Conservation (phyloP, 2,888 invertebrate genomes). For the Dryobotodes eremita region DNA sequence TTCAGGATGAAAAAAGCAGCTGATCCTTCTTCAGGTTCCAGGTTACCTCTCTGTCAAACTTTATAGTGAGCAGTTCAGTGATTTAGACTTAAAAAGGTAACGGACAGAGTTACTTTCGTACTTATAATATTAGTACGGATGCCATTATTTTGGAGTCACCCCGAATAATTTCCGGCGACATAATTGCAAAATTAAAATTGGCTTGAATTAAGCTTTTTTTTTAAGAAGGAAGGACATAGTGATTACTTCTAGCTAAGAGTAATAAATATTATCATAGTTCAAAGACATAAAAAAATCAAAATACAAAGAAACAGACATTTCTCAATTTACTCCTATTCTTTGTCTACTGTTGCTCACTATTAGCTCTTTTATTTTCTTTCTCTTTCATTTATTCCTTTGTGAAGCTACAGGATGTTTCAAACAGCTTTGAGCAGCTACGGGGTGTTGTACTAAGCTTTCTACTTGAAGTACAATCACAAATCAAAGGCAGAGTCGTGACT, state of each 20-base stretch:
- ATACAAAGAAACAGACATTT: conserved; percentile 4
- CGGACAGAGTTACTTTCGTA: too few species aligned
- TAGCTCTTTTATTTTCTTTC: conserved; percentile 28
- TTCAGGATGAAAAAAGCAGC: too few species aligned
- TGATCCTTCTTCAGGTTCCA: too few species aligned
- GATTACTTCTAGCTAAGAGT: neutral
- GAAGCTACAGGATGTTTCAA: conserved; percentile 7
- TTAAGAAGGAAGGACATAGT: too few species aligned
- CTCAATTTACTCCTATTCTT: conserved; percentile 9
- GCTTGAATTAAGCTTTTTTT: too few species aligned
- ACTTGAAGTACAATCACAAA: conserved; percentile 50
- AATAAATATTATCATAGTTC: neutral
- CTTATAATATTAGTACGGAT: too few species aligned
- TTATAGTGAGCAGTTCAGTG: too few species aligned
- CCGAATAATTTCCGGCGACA: neutral
- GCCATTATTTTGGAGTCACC: too few species aligned
- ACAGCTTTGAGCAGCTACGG: conserved; percentile 16
- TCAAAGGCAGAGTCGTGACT: conserved; percentile 38
- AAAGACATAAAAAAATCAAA: conserved; percentile 7
- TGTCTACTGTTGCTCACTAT: conserved; percentile 16
- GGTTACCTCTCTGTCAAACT: too few species aligned
- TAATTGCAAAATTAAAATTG: neutral
- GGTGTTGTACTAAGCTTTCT: conserved; percentile 35
- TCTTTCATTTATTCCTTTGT: conserved; percentile 30
- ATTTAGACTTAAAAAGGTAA: too few species aligned